Conservation (phyloP, 2,888 invertebrate species). For the Bellardia pandia region DNA sequence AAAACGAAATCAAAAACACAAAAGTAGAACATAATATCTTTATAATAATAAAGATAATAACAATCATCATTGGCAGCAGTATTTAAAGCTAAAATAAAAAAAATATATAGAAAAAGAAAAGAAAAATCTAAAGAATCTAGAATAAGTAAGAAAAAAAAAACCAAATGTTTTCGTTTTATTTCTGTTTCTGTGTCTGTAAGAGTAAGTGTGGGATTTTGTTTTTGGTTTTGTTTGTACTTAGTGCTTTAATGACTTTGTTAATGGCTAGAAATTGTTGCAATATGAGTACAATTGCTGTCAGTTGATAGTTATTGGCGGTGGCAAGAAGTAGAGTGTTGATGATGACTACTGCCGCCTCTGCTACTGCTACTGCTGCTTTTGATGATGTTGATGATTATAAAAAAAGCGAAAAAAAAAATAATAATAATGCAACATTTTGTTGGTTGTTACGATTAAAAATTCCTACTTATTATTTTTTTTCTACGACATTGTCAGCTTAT, state of each 20-base stretch:
- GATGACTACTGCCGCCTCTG: conserved; percentile 10
- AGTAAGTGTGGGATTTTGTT: background rate
- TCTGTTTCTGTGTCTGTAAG: background rate
- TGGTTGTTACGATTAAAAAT: conserved; percentile 13
- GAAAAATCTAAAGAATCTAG: background rate
- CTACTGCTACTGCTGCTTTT: conserved; percentile 13
- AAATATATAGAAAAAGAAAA: background rate
- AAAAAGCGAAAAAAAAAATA: conserved; percentile 7
- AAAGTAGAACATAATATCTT: background rate
- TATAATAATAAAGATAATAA: conserved; percentile 39
- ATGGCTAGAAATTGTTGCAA: conserved; percentile 57
- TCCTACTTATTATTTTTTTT: background rate
- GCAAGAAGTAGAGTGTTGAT: conserved; percentile 26
- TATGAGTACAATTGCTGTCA: conserved; percentile 44
- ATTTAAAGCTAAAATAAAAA: conserved; percentile 27
- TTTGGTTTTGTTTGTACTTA: conserved; percentile 33
- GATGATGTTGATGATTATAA: background rate
- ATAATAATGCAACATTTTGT: conserved; percentile 15
- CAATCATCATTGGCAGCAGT: conserved; percentile 48
- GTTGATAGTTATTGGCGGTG: conserved; percentile 30
- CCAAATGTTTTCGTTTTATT: background rate
- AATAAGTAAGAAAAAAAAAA: background rate
- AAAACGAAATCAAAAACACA: background rate
- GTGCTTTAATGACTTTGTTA: conserved; percentile 44
- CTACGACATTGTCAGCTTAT: background rate